Percentiles rank a stretch among this genome's conserved stretches.
These are phyloP conservation scores for Cephus pygmeus DNA, from an alignment of 2,888 invertebrate species.

Conservation along the genomic window DNA sequence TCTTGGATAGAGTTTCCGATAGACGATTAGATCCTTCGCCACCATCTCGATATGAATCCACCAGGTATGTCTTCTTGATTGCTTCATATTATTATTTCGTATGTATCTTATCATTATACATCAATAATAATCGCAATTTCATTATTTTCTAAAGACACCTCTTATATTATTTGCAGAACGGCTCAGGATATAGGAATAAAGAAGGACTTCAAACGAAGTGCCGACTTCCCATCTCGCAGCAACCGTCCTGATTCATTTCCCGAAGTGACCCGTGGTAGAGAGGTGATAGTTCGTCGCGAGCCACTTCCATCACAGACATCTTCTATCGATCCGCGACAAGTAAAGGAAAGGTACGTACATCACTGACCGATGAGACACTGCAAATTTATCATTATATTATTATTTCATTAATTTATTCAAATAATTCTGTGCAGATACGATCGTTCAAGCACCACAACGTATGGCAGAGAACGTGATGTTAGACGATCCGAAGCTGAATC, in stretches of 20 bases:
- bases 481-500: conserved; percentile 59
- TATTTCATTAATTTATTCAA: neutral
- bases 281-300: conserved; percentile 60
- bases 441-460: conserved; percentile 50
- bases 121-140: neutral
- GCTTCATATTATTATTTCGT: neutral
- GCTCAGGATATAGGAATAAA: conserved; percentile 57
- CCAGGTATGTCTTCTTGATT: conserved; percentile 37
- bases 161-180: conserved; percentile 40
- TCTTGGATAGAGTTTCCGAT: conserved; percentile 58
- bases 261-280: conserved; percentile 58
- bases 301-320: conserved; percentile 49
- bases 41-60: conserved; percentile 58
- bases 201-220: conserved; percentile 58
- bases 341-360: conserved; percentile 56
- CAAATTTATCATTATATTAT: neutral
- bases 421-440: conserved; percentile 49
- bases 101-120: neutral
- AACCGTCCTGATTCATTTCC: conserved; percentile 58
- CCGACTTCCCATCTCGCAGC: conserved; percentile 57
- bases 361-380: neutral
- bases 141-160: neutral
- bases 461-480: conserved; percentile 60
- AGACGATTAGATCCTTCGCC: conserved; percentile 56
- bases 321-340: conserved; percentile 60